Base-by-base conservation (phyloP, 2,113 vertebrate species). In the Calyptomena viridis region DNA sequence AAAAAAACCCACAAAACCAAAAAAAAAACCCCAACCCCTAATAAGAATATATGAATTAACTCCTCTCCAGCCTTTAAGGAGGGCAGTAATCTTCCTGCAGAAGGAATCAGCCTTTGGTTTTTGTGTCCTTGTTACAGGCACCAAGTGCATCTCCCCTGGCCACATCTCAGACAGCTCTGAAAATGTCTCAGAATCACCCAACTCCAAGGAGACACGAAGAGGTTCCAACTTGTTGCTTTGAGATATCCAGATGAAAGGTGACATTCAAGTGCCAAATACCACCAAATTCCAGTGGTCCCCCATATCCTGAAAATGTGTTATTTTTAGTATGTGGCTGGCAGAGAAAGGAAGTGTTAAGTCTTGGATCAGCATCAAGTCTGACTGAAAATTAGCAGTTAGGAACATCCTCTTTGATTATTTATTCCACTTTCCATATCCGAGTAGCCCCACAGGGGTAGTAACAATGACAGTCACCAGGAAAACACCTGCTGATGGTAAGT, bases 281-380 rank as follows among this genome's bases (percentile, higher is more conserved):
- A 84, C 66, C 80, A 95, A 75, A 84, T 96, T 94, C 81, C 77
- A 93, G 89, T 69, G 84, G 82, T 96, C 93, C 95, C 79, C 75
- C 75, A 85, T 88, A 95, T 93, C 90, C 93, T 95, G 92, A 95
- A 96, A 97, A 97, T 67, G 90, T 49, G 76, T 90, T 97, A 97
- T 96, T 96, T 94, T 95, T 96, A 95, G 85, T 79, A 88, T 28
- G 77, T 58, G 90, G 92, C 47, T 95, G 94, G 90, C 95, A 95
- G 82, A 88, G 69, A 95, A 89, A 89, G 92, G 95, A 96, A 97
- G 95, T 94, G 94, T 95, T 97, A 96, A 91, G 95, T 90, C 90
- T 94, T 97, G 95, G 93, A 79, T n/a, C 44, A 17, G 31, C 20
- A 80, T 93, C 95, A 97, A 92, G 94, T 91, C 87, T 64, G 95